phyloP scores from a whole-genome alignment of 1,140 invertebrate genomes.

The Orchesella cincta region DNA sequence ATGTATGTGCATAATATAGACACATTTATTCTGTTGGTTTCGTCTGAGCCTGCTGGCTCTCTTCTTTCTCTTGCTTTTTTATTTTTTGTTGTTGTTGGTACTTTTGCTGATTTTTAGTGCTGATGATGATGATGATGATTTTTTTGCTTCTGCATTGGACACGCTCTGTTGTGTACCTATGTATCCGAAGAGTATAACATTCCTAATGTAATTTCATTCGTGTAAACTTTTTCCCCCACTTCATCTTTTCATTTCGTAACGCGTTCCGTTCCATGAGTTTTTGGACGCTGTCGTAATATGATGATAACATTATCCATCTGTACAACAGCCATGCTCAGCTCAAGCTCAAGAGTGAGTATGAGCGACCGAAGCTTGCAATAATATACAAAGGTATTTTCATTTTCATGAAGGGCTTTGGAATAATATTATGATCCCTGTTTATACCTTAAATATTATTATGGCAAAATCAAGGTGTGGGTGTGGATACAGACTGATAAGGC shows the following conservation, averaged over 20 bases:
- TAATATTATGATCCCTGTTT: no score
- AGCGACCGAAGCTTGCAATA: no score
- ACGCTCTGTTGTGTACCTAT: slow-evolving; percentile 1
- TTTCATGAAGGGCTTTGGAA: no score
- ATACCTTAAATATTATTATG: background rate
- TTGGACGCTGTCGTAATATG: background rate
- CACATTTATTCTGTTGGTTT: background rate
- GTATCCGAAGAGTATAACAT: background rate
- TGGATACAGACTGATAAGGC: no score
- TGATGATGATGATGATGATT: background rate
- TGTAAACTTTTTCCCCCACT: background rate
- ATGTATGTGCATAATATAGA: background rate
- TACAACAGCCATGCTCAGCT: no score
- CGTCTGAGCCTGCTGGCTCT: background rate
- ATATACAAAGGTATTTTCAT: no score
- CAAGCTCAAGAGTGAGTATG: no score
- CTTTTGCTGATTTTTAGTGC: background rate
- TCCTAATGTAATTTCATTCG: background rate
- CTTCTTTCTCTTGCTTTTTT: background rate
- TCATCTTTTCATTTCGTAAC: background rate
- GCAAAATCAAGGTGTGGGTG: slow-evolving; percentile 10
- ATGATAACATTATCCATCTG: background rate
- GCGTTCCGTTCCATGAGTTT: background rate
- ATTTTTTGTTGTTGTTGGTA: background rate
- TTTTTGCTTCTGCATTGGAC: background rate